Evolutionary conservation across 53 echinoderm and acorn worm genomes (phyloP).

Genomic region (Astropecten irregularis): DNA sequence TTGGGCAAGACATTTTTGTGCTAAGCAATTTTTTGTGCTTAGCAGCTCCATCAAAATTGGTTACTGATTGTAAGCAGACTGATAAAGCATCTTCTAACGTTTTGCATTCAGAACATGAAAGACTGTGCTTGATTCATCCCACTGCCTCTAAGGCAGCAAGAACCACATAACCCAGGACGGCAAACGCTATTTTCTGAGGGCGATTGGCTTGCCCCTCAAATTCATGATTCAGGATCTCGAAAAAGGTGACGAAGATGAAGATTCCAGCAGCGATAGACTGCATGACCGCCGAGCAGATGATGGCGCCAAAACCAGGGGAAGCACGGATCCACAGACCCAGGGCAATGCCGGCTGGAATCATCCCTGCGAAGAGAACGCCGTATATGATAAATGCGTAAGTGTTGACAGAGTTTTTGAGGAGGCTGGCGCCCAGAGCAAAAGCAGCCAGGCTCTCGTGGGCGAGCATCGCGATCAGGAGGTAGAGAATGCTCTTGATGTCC

Average conservation of each 20-base stretch:
- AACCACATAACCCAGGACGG: slow-evolving; percentile 65
- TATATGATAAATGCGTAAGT: slow-evolving; percentile 59
- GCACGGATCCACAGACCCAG: slow-evolving; percentile 82
- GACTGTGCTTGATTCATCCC: too few relatives aligned
- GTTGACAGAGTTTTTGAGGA: slow-evolving; percentile 68
- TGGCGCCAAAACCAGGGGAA: slow-evolving; percentile 54
- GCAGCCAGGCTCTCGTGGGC: slow-evolving; percentile 93
- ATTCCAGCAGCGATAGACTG: slow-evolving; percentile 94
- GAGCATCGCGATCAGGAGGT: slow-evolving; percentile 88
- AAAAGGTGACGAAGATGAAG: slow-evolving; percentile 97
- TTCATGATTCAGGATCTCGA: slow-evolving; percentile 94
- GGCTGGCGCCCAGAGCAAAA: slow-evolving; percentile 88
- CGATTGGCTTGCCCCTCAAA: slow-evolving; percentile 76
- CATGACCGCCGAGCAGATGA: slow-evolving; percentile 81
- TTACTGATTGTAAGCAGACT: too few relatives aligned
- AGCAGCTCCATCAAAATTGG: too few relatives aligned
- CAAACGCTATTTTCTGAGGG: slow-evolving; percentile 69
- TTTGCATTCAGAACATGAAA: too few relatives aligned
- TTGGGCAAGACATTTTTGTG: too few relatives aligned
- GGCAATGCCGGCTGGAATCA: slow-evolving; percentile 86
- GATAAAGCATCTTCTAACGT: too few relatives aligned
- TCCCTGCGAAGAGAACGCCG: slow-evolving; percentile 73
- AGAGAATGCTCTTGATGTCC: slow-evolving; percentile 67
- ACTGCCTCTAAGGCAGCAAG: slow-evolving; percentile 82
- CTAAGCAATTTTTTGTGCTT: too few relatives aligned